Percentiles rank a stretch among this genome's conserved stretches.
These are phyloP conservation scores for Pemphredon lugubris DNA, from an alignment of 2,888 invertebrate genomes.

Conservation along the genomic window DNA sequence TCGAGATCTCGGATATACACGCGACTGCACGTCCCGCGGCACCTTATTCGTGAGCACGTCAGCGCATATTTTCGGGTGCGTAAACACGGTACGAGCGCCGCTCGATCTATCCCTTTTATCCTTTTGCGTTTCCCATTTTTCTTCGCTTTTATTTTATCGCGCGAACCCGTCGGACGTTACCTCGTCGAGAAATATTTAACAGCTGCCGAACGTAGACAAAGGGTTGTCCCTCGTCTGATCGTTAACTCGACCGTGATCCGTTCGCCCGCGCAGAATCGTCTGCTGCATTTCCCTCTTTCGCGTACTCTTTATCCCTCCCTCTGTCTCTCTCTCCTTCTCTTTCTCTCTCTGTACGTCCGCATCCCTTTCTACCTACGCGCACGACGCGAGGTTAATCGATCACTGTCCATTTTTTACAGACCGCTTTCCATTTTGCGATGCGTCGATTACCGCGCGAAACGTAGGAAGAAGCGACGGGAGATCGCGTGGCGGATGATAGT, in stretches of 20 bases:
- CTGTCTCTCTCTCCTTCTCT: constrained; percentile 31
- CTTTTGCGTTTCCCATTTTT: constrained; percentile 9
- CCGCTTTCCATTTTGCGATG: not conserved
- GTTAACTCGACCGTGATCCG: constrained; percentile 47
- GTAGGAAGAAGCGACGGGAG: too few relatives aligned
- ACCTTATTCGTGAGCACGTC: constrained; percentile 11
- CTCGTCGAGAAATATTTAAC: constrained; percentile 45
- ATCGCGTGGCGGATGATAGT: too few relatives aligned
- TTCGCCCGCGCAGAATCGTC: constrained; percentile 35
- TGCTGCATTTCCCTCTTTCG: constrained; percentile 37
- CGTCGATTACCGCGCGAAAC: too few relatives aligned
- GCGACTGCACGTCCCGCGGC: constrained; percentile 1
- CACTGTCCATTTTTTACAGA: not conserved
- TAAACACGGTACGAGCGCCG: constrained; percentile 13
- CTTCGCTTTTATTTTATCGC: constrained; percentile 8
- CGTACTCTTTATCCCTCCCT: constrained; percentile 17
- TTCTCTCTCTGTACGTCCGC: constrained; percentile 3
- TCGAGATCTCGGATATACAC: constrained; percentile 42
- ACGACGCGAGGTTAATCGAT: not conserved
- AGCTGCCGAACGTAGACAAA: constrained; percentile 52
- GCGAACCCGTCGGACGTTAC: constrained; percentile 31
- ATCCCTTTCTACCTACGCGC: constrained; percentile 5
- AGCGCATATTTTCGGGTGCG: constrained; percentile 15
- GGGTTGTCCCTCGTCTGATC: constrained; percentile 37
- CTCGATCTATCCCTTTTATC: not conserved